Evolutionary conservation across 92 coral and sea anemone species (phyloP).

Genomic region (Parazoanthus darwini): DNA sequence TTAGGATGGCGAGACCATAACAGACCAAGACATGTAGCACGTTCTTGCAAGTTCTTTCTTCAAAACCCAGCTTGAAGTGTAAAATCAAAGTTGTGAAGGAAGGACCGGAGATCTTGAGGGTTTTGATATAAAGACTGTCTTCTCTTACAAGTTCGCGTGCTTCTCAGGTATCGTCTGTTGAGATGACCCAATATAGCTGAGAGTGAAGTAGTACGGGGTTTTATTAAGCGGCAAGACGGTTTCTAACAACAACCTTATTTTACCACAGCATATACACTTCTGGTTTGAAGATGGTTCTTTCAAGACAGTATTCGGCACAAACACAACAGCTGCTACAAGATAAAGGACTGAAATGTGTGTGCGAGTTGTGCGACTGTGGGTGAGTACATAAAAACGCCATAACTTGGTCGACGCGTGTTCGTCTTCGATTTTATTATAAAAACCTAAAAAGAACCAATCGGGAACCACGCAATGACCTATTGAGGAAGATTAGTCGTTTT

Average conservation of each 20-base stretch:
- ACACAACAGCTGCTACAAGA: conserved; percentile 77
- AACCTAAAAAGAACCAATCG: not conserved
- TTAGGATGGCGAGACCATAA: conserved; percentile 35
- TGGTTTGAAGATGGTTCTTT: conserved; percentile 51
- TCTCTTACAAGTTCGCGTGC: not conserved
- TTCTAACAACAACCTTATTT: not conserved
- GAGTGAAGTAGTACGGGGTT: not conserved
- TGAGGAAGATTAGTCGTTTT: not conserved
- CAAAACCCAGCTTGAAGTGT: not conserved
- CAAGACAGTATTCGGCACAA: conserved; percentile 80
- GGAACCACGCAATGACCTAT: not conserved
- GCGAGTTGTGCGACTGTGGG: conserved; percentile 99
- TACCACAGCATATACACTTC: not conserved
- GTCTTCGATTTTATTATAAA: not conserved
- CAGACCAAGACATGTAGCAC: not conserved
- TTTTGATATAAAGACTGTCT: not conserved
- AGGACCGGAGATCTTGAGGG: no score
- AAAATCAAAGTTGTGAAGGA: not conserved
- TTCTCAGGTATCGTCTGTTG: not conserved
- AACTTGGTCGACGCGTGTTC: not conserved
- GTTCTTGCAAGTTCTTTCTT: not conserved
- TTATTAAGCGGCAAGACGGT: no score
- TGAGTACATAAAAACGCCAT: conserved; percentile 43
- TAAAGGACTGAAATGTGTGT: conserved; percentile 88
- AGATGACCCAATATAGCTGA: not conserved